Conservation (phyloP, 1,140 invertebrate genomes). For the Cyrtorhinus lividipennis region DNA sequence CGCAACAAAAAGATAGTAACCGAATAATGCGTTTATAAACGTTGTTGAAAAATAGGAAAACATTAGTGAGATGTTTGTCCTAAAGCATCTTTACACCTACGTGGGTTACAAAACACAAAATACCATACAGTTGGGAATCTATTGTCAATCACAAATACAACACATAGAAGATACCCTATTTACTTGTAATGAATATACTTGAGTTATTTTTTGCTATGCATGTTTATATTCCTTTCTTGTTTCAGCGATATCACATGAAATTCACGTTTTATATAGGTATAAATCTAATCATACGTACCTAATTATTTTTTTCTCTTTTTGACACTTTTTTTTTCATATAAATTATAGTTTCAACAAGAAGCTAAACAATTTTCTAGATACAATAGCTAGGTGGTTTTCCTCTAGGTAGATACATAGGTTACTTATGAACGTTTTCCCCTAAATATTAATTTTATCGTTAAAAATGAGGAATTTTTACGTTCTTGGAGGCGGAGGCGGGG, state of each 20-base stretch:
- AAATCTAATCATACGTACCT: too few relatives aligned
- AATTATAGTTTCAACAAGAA: not conserved
- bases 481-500: conserved; percentile 28
- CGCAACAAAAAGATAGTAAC: too few relatives aligned
- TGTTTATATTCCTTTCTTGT: conserved; percentile 8
- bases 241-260: conserved; percentile 1
- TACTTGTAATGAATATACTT: not conserved
- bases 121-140: conserved; percentile 12
- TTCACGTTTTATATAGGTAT: not conserved
- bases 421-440: not conserved
- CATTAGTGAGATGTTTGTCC: too few relatives aligned
- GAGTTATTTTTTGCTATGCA: not conserved
- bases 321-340: too few relatives aligned
- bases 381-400: too few relatives aligned
- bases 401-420: not conserved
- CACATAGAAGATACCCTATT: too few relatives aligned
- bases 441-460: conserved; percentile 1
- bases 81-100: too few relatives aligned
- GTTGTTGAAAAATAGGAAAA: too few relatives aligned
- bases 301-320: too few relatives aligned
- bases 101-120: too few relatives aligned
- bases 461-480: not conserved
- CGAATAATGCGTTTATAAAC: too few relatives aligned
- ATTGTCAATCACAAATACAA: conserved; percentile 16
- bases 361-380: not conserved